phyloP scores from a whole-genome alignment of 1,140 invertebrate genomes.

The Stenopsyche tienmushanensis region DNA sequence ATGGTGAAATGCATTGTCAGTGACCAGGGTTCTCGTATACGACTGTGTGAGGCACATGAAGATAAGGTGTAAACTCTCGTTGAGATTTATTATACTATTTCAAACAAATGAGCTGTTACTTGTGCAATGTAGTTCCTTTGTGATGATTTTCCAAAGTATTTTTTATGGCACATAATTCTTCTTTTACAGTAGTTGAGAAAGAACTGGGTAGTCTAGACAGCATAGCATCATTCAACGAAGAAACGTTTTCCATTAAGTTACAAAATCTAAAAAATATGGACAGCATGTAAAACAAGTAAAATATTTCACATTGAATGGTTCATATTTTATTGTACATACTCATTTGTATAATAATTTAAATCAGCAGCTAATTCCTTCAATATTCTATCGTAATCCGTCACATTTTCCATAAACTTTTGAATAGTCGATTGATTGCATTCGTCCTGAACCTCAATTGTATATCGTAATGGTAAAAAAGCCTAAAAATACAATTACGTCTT shows the following conservation, averaged over 20 bases:
- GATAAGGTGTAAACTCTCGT: too few relatives aligned
- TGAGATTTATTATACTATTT: too few relatives aligned
- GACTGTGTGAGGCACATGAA: too few relatives aligned
- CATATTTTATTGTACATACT: conserved; percentile 44
- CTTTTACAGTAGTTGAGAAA: background rate
- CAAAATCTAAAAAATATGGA: conserved; percentile 11
- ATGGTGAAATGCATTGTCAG: too few relatives aligned
- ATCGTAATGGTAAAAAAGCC: conserved; percentile 48
- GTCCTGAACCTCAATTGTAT: conserved; percentile 43
- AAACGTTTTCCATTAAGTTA: background rate
- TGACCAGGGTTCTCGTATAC: too few relatives aligned
- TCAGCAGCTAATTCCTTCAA: conserved; percentile 49
- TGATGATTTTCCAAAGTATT: conserved; percentile 20
- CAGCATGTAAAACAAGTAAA: background rate
- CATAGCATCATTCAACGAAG: background rate
- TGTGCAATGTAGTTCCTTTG: conserved; percentile 9
- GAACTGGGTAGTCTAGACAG: background rate
- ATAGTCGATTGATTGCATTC: conserved; percentile 41
- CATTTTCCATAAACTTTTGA: conserved; percentile 46
- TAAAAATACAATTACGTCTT: too few relatives aligned
- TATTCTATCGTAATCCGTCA: conserved; percentile 53
- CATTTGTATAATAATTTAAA: conserved; percentile 46
- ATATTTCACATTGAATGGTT: background rate
- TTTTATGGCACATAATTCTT: conserved; percentile 5
- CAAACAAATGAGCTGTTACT: conserved; percentile 17